These are phyloP conservation scores for Halisarca cf. caerulea DNA, from an alignment of 37 sponge, comb jelly and placozoan species.

Conservation along the genomic window DNA sequence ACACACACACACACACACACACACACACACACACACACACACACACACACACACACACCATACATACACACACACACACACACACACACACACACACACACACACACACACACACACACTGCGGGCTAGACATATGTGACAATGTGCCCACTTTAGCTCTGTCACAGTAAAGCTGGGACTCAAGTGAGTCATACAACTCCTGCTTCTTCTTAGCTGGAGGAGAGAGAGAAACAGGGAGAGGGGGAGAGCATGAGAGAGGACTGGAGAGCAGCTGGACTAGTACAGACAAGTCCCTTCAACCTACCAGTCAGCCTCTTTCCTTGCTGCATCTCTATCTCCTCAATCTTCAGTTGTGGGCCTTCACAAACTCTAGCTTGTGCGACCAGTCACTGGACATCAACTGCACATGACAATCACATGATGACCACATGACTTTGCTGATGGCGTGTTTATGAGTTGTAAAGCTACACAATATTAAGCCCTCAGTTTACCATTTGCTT, in stretches of 20 bases:
- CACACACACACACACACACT: too few species aligned
- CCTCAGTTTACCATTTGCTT: constrained; percentile 69
- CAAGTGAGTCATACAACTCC: constrained; percentile 57
- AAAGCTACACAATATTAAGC: background rate
- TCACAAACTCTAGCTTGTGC: constrained; percentile 53
- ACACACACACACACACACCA: too few species aligned
- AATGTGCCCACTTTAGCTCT: constrained; percentile 38
- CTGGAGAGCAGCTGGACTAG: too few species aligned
- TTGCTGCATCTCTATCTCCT: constrained; percentile 36
- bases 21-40: too few species aligned
- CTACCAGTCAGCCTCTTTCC: constrained; percentile 7
- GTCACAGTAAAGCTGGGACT: constrained; percentile 67
- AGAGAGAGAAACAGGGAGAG: background rate
- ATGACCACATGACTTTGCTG: background rate
- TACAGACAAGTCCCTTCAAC: constrained; percentile 13
- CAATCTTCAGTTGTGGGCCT: constrained; percentile 42
- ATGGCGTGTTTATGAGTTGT: too few species aligned
- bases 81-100: constrained; percentile 31
- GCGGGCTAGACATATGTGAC: too few species aligned
- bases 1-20: too few species aligned
- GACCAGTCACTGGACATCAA: constrained; percentile 66
- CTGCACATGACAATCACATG: constrained; percentile 32
- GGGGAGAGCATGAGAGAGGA: background rate
- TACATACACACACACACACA: too few species aligned
- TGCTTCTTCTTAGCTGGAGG: constrained; percentile 62